phyloP scores from a whole-genome alignment of 2,113 vertebrate species.

The Istiophorus platypterus region DNA sequence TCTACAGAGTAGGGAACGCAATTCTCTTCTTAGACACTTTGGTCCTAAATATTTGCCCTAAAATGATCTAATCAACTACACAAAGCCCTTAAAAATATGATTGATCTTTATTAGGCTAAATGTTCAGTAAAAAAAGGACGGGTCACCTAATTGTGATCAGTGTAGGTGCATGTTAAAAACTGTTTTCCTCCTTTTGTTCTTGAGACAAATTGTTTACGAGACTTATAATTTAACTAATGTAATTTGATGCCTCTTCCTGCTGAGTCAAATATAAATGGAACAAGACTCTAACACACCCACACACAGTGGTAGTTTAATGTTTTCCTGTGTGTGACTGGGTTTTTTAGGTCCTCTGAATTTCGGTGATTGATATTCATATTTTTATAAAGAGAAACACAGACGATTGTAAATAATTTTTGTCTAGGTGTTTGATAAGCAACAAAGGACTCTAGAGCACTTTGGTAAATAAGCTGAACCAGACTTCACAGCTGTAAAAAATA shows the following conservation, averaged over 20 bases:
- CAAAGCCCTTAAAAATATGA: slow-evolving; percentile 11
- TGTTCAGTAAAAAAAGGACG: background rate
- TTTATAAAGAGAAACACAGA: background rate
- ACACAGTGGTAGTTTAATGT: background rate
- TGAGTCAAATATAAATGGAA: background rate
- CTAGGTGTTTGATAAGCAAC: background rate
- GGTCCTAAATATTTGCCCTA: too few relatives aligned
- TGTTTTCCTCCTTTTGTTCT: background rate
- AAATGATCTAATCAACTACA: slow-evolving; percentile 11
- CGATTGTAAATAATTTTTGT: background rate
- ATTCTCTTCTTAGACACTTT: slow-evolving; percentile 1
- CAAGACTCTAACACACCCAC: background rate
- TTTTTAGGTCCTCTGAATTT: background rate
- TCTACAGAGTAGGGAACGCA: background rate
- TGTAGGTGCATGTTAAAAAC: background rate
- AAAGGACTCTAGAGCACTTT: background rate
- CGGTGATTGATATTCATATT: background rate
- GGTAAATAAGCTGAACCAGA: slow-evolving; percentile 16
- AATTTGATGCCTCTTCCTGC: background rate
- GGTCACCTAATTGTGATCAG: background rate
- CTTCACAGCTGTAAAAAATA: slow-evolving; percentile 39
- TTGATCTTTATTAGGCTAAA: slow-evolving; percentile 3
- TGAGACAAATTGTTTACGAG: background rate
- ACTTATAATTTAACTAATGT: background rate
- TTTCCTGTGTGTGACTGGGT: background rate